Percentiles rank a stretch among this genome's conserved stretches.
These are phyloP conservation scores for Tetheella fluctuosa DNA, from an alignment of 2,888 invertebrate genomes.

Conservation along the genomic window DNA sequence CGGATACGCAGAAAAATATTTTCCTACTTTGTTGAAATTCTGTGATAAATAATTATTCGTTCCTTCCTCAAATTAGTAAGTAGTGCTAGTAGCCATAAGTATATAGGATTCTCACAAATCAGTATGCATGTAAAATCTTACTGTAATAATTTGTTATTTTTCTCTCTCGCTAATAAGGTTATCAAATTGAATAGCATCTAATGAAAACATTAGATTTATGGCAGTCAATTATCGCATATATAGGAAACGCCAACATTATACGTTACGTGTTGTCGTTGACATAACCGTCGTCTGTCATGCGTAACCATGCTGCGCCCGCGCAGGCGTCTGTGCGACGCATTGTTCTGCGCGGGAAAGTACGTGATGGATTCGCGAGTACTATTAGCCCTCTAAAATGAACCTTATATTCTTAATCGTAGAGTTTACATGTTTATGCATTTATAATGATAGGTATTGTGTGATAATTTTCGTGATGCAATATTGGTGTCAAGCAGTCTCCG, in stretches of 20 bases:
- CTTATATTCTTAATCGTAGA: constrained; percentile 5
- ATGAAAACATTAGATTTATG: neutral
- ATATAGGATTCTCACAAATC: too few species aligned
- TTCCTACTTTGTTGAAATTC: too few species aligned
- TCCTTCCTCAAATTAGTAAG: too few species aligned
- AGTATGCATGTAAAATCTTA: too few species aligned
- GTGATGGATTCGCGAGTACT: constrained; percentile 14
- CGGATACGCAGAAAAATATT: too few species aligned
- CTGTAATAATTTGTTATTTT: too few species aligned
- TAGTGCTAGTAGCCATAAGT: too few species aligned
- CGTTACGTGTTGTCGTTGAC: constrained; percentile 40
- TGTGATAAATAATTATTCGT: too few species aligned
- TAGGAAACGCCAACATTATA: constrained; percentile 31
- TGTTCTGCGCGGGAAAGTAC: constrained; percentile 23
- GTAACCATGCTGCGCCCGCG: constrained; percentile 24
- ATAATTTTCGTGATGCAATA: constrained; percentile 23
- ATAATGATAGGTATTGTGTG: constrained; percentile 19
- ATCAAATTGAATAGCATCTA: neutral
- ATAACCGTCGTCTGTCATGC: constrained; percentile 36
- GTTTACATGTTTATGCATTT: neutral
- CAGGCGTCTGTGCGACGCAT: constrained; percentile 16
- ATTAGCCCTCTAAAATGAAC: constrained; percentile 15
- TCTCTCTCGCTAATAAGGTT: too few species aligned
- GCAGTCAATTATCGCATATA: constrained; percentile 19
- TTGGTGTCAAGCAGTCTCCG: constrained; percentile 16